Conservation (phyloP, 2,797 vertebrate genomes). For the Cryptoprocta ferox region DNA sequence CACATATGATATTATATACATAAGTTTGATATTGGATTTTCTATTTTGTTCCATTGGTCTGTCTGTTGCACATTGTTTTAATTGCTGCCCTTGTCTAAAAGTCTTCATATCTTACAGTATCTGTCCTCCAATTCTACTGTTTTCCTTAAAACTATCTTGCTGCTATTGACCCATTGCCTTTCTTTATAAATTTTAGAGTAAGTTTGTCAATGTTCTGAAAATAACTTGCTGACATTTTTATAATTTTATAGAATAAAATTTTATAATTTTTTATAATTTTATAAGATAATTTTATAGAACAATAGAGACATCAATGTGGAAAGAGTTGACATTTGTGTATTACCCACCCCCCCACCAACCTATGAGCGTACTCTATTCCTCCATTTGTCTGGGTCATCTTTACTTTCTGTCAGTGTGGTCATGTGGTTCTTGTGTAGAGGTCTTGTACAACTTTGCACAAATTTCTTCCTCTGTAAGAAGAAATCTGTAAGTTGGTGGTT, state of each 20-base stretch:
- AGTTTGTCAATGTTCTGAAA: neutral
- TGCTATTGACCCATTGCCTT: neutral
- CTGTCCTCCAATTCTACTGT: neutral
- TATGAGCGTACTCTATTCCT: neutral
- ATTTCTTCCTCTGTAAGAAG: neutral
- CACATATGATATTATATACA: neutral
- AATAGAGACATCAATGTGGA: neutral
- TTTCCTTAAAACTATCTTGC: neutral
- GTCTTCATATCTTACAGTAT: neutral
- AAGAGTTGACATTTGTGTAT: neutral
- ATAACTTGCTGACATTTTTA: neutral
- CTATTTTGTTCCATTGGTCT: neutral
- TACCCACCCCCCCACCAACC: neutral
- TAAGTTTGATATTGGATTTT: neutral
- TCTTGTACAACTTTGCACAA: neutral
- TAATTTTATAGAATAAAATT: no score
- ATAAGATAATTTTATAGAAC: no score
- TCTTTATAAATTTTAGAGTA: constrained; percentile 9
- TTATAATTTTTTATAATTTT: no score
- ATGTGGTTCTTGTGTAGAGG: neutral
- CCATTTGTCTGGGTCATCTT: neutral
- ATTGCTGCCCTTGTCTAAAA: neutral
- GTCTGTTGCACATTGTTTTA: neutral
- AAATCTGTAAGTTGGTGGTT: neutral
- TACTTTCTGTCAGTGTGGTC: neutral